phyloP scores from a whole-genome alignment of 1,140 invertebrate species.

The Solenopsis fugax region DNA sequence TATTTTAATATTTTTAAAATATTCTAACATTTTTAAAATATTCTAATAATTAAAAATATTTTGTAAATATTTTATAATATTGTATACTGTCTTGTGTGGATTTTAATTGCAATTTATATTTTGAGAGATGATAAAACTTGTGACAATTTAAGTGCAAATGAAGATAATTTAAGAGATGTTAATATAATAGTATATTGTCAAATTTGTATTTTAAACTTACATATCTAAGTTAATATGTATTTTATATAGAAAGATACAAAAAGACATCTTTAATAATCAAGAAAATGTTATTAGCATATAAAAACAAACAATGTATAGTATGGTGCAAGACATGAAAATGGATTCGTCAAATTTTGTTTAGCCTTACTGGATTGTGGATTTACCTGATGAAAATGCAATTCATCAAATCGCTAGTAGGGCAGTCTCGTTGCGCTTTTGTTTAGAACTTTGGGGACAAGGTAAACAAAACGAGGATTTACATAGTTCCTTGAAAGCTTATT shows the following conservation, averaged over 20 bases:
- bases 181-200: not conserved
- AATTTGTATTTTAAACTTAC: conserved; percentile 25
- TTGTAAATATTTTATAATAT: too few relatives aligned
- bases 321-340: not conserved
- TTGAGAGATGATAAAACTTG: not conserved
- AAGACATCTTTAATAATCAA: not conserved
- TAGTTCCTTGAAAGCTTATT: conserved; percentile 88
- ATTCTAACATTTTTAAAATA: too few relatives aligned
- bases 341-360: conserved; percentile 78
- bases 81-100: too few relatives aligned
- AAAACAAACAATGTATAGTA: conserved; percentile 3
- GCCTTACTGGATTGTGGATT: conserved; percentile 93
- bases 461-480: conserved; percentile 89
- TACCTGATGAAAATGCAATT: conserved; percentile 89
- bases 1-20: too few relatives aligned
- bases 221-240: not conserved
- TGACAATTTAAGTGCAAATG: not conserved
- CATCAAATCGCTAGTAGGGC: conserved; percentile 91
- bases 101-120: conserved; percentile 1
- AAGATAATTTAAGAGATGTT: not conserved
- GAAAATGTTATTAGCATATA: not conserved
- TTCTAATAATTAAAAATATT: too few relatives aligned
- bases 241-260: not conserved
- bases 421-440: conserved; percentile 91
- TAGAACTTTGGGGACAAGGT: conserved; percentile 92